Base-by-base conservation (phyloP, 2,888 invertebrate genomes). In the Nemotelus nigrinus region DNA sequence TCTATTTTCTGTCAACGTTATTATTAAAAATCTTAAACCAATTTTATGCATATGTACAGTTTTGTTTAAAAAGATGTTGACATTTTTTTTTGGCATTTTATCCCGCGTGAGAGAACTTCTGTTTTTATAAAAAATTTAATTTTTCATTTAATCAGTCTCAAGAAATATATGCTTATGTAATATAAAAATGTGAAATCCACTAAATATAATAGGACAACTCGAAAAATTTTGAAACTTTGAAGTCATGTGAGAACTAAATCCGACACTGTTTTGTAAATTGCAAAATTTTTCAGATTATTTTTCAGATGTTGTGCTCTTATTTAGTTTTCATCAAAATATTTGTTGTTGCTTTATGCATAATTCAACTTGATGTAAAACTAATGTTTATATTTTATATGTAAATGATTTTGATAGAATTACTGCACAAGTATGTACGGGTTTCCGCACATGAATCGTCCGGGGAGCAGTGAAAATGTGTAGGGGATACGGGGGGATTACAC, bases 401-500 rank as follows among this genome's bases (percentile, higher is more conserved):
- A n/a, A 8, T 44, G 7, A 43, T 47, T 47, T 45, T 63, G 64
- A 64, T 75, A 63, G 75, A 47, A 50, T 74, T 45, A 39, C 43
- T 63, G 44, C 39, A 57, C 43, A 39, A 25, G 1, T 25, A 25
- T 57, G 45, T 53, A 3, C 57, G 41, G 45, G 8, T 57, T 41
- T 25, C 25, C 25, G 25, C 25, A 25, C 25, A 25, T 25, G 25
- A 25, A 25, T 25, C 25, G 25, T 67, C 43, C 3, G 47, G 7
- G 1, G 70, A 25, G 50, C 2, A 41, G 1, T n/a, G 53, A 50
- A 8, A 3, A 65, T 10, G 7, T 4, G 10, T 63, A 63, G 63
- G 6, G 43, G 4, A 7, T 2, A 8, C 47, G 44, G 50, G 50
- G 50, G 8, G 47, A 5, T 80, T 79, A 80, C 68, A 76, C 79